These are phyloP conservation scores for Protosalanx chinensis DNA, from an alignment of 2,797 vertebrate genomes.

Conservation along the genomic window DNA sequence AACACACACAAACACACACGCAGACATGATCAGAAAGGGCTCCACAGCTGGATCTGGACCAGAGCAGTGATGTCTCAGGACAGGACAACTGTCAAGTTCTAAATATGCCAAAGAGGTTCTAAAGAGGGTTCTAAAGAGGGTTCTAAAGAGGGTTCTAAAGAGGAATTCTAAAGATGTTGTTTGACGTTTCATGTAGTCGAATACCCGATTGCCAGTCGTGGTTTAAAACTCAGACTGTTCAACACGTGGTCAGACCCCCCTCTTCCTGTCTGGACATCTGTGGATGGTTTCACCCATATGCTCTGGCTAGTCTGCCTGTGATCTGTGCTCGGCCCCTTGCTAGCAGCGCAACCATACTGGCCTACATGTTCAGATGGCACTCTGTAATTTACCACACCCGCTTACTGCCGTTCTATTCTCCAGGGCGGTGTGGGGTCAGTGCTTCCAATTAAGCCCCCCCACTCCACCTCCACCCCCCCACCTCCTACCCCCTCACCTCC, in stretches of 20 bases:
- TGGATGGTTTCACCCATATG: conserved; percentile 63
- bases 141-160: too few relatives aligned
- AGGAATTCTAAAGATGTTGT: too few relatives aligned
- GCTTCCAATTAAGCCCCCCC: conserved; percentile 68
- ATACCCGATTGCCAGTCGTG: background rate
- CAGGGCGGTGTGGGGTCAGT: conserved; percentile 63
- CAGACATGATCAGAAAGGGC: too few relatives aligned
- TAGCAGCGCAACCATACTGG: conserved; percentile 49
- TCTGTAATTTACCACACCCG: conserved; percentile 68
- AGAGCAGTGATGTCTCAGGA: too few relatives aligned
- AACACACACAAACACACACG: too few relatives aligned
- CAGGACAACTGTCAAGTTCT: too few relatives aligned
- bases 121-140: too few relatives aligned
- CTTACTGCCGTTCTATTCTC: conserved; percentile 56
- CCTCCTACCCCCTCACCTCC: conserved; percentile 23
- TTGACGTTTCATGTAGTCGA: background rate
- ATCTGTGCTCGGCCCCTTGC: conserved; percentile 47
- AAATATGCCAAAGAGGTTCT: too few relatives aligned
- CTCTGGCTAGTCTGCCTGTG: conserved; percentile 37
- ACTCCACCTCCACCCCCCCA: conserved; percentile 13
- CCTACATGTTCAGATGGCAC: conserved; percentile 63
- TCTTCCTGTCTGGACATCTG: conserved; percentile 32
- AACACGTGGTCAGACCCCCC: background rate
- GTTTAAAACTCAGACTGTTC: background rate
- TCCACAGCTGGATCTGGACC: too few relatives aligned